phyloP scores from a whole-genome alignment of 2,888 invertebrate species.

The Nudaria mundana region DNA sequence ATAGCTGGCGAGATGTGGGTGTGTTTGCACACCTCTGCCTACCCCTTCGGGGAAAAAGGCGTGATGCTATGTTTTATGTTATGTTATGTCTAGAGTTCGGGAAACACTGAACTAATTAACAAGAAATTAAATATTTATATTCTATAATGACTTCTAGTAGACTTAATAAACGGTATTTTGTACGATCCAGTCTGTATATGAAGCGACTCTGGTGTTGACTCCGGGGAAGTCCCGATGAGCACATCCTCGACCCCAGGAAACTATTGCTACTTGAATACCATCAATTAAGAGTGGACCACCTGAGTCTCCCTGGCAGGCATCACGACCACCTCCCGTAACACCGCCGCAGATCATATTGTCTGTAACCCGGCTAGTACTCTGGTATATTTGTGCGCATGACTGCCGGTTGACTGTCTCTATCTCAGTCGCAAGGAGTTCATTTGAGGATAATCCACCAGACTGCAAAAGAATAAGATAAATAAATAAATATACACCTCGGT shows the following conservation, averaged over 20 bases:
- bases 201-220: conserved; percentile 60
- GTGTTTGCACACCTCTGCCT: no score
- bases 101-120: no score
- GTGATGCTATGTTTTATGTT: no score
- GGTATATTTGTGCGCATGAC: conserved; percentile 21
- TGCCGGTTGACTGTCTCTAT: conserved; percentile 13
- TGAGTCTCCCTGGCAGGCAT: conserved; percentile 45
- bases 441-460: conserved; percentile 14
- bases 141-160: no score
- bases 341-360: conserved; percentile 50
- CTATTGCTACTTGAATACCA: conserved; percentile 55
- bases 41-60: no score
- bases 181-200: conserved; percentile 5
- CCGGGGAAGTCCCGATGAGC: conserved; percentile 61
- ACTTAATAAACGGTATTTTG: background rate
- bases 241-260: conserved; percentile 72
- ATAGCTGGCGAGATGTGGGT: no score
- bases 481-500: no score
- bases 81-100: no score
- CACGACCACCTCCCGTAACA: conserved; percentile 33
- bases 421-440: conserved; percentile 11
- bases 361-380: conserved; percentile 13
- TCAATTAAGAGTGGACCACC: conserved; percentile 61
- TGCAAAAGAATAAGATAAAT: conserved; percentile 11
- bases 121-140: no score